These are phyloP conservation scores for Cladorhizidae sp. DNA, from an alignment of 37 sponge, comb jelly and placozoan genomes.

Conservation along the genomic window DNA sequence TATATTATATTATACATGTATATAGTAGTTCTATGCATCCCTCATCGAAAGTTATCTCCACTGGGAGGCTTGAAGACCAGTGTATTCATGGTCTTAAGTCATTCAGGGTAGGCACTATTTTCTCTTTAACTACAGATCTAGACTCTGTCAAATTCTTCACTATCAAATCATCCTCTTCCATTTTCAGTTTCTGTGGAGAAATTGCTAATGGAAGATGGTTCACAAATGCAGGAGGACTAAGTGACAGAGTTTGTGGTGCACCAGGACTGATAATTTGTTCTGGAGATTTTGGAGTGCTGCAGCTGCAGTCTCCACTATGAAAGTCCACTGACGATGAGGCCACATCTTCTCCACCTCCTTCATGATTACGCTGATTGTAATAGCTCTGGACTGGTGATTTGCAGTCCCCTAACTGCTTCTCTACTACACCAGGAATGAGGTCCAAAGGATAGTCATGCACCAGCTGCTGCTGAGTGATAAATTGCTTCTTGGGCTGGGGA, in stretches of 20 bases:
- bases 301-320: not conserved
- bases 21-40: too few species aligned
- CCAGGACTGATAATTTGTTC: not conserved
- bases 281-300: not conserved
- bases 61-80: too few species aligned
- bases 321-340: not conserved
- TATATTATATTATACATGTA: too few species aligned
- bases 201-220: not conserved
- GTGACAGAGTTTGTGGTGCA: not conserved
- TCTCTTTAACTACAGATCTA: not conserved
- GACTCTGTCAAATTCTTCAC: constrained; percentile 1
- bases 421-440: not conserved
- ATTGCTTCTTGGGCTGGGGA: not conserved
- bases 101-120: too few species aligned
- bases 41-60: too few species aligned
- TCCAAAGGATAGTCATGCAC: not conserved
- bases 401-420: not conserved
- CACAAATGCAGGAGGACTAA: not conserved
- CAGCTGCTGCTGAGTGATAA: not conserved
- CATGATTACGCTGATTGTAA: not conserved
- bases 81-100: too few species aligned
- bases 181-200: not conserved
- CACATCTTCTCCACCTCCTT: not conserved
- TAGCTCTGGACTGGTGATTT: not conserved
- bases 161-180: not conserved